Conservation (phyloP, 2,797 vertebrate genomes). For the Gadopsis bispinosus region DNA sequence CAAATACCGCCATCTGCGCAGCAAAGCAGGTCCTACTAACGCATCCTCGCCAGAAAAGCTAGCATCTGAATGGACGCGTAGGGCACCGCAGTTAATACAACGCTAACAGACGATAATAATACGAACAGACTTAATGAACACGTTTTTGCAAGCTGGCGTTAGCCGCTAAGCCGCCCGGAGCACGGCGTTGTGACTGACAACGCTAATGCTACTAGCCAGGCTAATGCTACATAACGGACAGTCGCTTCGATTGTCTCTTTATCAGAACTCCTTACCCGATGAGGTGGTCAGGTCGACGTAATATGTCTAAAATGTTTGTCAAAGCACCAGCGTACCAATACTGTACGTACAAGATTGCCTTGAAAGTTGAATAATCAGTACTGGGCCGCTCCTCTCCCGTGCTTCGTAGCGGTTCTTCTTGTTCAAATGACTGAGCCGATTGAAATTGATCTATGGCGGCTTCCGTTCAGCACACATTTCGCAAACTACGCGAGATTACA, state of each 20-base stretch:
- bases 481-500: conserved; percentile 60
- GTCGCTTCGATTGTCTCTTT: background rate
- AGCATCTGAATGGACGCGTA: accelerated
- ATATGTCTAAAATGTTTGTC: background rate
- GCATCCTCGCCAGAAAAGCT: accelerated
- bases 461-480: conserved; percentile 71
- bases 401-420: conserved; percentile 71
- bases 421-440: conserved; percentile 81
- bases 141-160: conserved; percentile 68
- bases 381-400: conserved; percentile 73
- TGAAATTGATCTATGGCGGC: conserved; percentile 64
- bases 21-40: accelerated
- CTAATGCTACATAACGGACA: conserved; percentile 52
- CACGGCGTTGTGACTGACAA: background rate
- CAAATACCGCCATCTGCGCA: background rate
- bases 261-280: background rate
- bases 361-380: conserved; percentile 60
- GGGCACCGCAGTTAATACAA: background rate
- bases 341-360: conserved; percentile 77
- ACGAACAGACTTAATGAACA: conserved; percentile 56
- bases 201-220: conserved; percentile 51
- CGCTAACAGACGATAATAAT: background rate
- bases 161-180: conserved; percentile 63
- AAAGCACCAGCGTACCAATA: background rate
- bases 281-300: background rate